Evolutionary conservation across 2,888 invertebrate genomes (phyloP).

Genomic region (Yponomeuta malinellus): DNA sequence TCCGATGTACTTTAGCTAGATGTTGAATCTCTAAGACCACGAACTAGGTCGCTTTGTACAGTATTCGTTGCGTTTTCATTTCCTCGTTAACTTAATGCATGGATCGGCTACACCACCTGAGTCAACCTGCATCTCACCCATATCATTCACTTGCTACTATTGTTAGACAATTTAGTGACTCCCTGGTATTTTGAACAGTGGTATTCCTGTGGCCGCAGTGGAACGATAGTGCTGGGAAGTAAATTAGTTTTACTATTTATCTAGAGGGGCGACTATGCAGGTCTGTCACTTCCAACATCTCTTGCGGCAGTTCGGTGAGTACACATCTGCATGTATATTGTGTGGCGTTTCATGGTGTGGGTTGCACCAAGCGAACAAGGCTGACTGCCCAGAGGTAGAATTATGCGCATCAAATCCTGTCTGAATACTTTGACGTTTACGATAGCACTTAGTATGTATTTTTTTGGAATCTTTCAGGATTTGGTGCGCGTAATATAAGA

Average conservation of each 20-base stretch:
- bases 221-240: constrained; percentile 47
- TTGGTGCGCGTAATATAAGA: no score
- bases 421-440: no score
- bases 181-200: constrained; percentile 71
- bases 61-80: constrained; percentile 52
- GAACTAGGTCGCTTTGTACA: constrained; percentile 50
- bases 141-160: constrained; percentile 40
- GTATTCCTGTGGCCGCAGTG: constrained; percentile 45
- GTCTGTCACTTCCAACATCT: constrained; percentile 77
- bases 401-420: background rate
- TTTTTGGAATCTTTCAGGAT: no score
- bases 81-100: constrained; percentile 56
- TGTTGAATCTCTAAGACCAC: constrained; percentile 43
- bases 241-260: constrained; percentile 54
- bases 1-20: constrained; percentile 55
- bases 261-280: constrained; percentile 64
- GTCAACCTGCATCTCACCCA: constrained; percentile 17
- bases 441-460: no score
- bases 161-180: constrained; percentile 42
- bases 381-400: background rate
- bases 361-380: background rate
- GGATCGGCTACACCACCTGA: constrained; percentile 37
- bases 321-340: constrained; percentile 21
- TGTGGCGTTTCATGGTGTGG: background rate
- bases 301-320: constrained; percentile 74